Percentiles rank a stretch among this genome's conserved stretches.
These are phyloP conservation scores for Aythya baeri DNA, from an alignment of 2,113 vertebrate species.

Conservation along the genomic window DNA sequence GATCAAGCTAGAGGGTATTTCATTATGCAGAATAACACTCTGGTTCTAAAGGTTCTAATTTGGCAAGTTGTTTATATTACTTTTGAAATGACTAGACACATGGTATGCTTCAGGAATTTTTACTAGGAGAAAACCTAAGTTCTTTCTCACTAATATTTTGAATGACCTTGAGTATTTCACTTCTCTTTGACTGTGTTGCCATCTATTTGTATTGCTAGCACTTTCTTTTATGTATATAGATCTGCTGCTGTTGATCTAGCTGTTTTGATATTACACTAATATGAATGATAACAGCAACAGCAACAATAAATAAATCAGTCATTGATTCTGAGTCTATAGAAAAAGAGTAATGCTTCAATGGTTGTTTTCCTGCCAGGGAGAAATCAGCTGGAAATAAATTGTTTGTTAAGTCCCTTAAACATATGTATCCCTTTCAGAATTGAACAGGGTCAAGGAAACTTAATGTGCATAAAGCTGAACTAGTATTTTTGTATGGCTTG, in stretches of 20 bases:
- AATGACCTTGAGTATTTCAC: background rate
- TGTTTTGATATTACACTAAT: background rate
- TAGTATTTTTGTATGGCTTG: constrained; percentile 19
- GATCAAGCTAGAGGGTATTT: background rate
- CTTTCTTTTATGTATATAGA: background rate
- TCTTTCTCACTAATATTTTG: background rate
- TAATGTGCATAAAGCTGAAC: constrained; percentile 1
- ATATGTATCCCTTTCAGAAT: background rate
- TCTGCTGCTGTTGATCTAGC: background rate
- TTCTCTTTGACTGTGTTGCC: background rate
- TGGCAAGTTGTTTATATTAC: constrained; percentile 6
- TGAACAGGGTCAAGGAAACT: background rate
- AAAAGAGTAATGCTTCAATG: background rate
- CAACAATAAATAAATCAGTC: background rate
- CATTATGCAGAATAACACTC: background rate
- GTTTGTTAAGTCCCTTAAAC: background rate
- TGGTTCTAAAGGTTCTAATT: background rate
- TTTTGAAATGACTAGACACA: background rate
- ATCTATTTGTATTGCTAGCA: background rate
- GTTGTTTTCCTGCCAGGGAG: background rate
- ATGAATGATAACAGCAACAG: background rate
- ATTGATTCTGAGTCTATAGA: background rate
- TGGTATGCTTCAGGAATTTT: constrained; percentile 20
- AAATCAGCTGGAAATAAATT: background rate
- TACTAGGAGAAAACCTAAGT: background rate